Conservation (phyloP, 2,888 invertebrate species). For the Osmoderma eremita region DNA sequence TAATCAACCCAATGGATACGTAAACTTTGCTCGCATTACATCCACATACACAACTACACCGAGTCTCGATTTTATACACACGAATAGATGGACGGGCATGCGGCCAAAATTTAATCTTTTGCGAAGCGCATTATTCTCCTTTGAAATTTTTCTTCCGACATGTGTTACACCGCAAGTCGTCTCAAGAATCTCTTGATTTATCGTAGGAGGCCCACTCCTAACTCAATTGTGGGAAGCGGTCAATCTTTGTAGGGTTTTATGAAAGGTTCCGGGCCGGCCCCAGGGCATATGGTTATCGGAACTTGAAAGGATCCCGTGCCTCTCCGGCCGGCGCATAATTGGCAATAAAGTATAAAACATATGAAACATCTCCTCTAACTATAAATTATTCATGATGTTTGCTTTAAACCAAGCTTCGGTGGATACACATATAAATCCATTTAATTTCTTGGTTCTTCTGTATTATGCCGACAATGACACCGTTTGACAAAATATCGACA, state of each 20-base stretch:
- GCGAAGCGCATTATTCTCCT: slow-evolving; percentile 23
- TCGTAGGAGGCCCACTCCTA: slow-evolving; percentile 39
- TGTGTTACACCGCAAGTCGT: slow-evolving; percentile 28
- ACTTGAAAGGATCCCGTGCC: slow-evolving; percentile 40
- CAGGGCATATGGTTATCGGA: slow-evolving; percentile 39
- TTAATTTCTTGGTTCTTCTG: neutral
- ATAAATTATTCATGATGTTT: slow-evolving; percentile 38
- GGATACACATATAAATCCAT: neutral
- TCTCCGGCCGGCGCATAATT: slow-evolving; percentile 38
- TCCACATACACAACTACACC: neutral
- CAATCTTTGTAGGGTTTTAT: slow-evolving; percentile 43
- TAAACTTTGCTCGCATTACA: slow-evolving; percentile 13
- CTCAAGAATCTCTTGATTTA: slow-evolving; percentile 40
- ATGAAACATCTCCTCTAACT: slow-evolving; percentile 23
- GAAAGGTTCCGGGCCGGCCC: slow-evolving; percentile 38
- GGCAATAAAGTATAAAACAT: slow-evolving; percentile 40
- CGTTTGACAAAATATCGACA: no score
- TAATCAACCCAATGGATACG: slow-evolving; percentile 27
- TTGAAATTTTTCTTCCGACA: slow-evolving; percentile 31
- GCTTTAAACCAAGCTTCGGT: slow-evolving; percentile 15
- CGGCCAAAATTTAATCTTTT: slow-evolving; percentile 25
- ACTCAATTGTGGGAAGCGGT: slow-evolving; percentile 44
- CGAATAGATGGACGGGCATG: slow-evolving; percentile 6
- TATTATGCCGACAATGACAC: no score
- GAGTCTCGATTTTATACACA: neutral